phyloP scores from a whole-genome alignment of 2,797 vertebrate species.

The Gymnoscopelus braueri region DNA sequence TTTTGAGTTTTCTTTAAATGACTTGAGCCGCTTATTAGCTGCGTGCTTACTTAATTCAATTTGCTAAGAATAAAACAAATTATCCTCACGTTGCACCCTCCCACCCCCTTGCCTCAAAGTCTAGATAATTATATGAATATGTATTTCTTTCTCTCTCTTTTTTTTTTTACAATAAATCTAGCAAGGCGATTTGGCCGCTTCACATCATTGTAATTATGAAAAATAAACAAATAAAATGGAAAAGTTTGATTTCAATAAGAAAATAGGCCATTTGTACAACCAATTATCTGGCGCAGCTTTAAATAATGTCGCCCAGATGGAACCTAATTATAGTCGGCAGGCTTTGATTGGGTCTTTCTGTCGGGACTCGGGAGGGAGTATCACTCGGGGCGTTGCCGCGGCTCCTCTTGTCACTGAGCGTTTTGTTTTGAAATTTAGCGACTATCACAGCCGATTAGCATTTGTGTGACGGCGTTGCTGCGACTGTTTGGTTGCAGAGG shows the following conservation, averaged over 20 bases:
- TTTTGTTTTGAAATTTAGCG: conserved; percentile 82
- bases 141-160: conserved; percentile 55
- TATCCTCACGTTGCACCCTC: conserved; percentile 59
- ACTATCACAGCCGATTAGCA: conserved; percentile 82
- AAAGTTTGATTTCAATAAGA: conserved; percentile 83
- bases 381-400: conserved; percentile 81
- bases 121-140: conserved; percentile 67
- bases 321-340: conserved; percentile 85
- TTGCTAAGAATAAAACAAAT: conserved; percentile 44
- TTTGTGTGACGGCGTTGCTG: conserved; percentile 75
- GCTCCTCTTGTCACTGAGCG: conserved; percentile 80
- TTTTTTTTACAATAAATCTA: conserved; percentile 56
- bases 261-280: conserved; percentile 86
- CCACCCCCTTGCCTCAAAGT: conserved; percentile 43
- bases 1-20: background rate
- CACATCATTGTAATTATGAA: conserved; percentile 79
- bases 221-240: conserved; percentile 63
- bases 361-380: conserved; percentile 58
- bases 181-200: conserved; percentile 68
- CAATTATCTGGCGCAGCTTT: conserved; percentile 83
- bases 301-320: conserved; percentile 84
- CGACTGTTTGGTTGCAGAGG: conserved; percentile 70
- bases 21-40: too few relatives aligned
- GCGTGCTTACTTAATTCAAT: conserved; percentile 29
- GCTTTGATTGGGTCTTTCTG: conserved; percentile 81